Percentiles rank a stretch among this genome's conserved stretches.
phyloP scores from a whole-genome alignment of 2,113 vertebrate species.

The Crypturellus undulatus region DNA sequence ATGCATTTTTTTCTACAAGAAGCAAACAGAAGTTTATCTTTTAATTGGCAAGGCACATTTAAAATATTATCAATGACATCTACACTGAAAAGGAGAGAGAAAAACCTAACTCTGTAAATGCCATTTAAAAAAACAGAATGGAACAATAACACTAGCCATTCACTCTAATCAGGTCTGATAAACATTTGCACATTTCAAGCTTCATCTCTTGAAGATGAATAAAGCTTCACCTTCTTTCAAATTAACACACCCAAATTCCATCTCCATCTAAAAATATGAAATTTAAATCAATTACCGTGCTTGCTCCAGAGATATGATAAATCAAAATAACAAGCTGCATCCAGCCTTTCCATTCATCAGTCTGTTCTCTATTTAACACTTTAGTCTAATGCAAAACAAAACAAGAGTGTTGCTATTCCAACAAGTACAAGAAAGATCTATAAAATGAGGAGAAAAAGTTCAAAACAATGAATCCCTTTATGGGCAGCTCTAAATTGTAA shows the following conservation, averaged over 20 bases:
- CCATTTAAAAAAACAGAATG: neutral
- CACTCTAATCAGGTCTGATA: neutral
- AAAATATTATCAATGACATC: neutral
- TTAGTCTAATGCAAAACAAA: constrained; percentile 86
- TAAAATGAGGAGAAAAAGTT: constrained; percentile 57
- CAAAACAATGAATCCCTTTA: constrained; percentile 33
- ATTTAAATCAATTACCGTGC: constrained; percentile 87
- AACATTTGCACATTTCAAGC: neutral
- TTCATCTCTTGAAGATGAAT: neutral
- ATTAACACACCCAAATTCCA: neutral
- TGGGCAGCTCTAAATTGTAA: neutral
- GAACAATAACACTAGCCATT: neutral
- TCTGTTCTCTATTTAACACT: constrained; percentile 96
- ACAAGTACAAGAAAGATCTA: constrained; percentile 52
- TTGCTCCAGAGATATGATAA: constrained; percentile 98
- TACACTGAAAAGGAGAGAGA: neutral
- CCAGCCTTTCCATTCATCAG: constrained; percentile 99
- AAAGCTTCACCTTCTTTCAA: neutral
- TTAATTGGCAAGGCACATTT: neutral
- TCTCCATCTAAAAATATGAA: neutral
- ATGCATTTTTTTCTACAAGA: neutral
- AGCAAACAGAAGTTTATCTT: neutral
- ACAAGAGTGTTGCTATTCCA: constrained; percentile 61
- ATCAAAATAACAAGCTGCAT: constrained; percentile 99
- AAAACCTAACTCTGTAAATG: neutral